Percentiles rank a stretch among this genome's conserved stretches.
phyloP scores from a whole-genome alignment of 2,888 invertebrate genomes.

The Scaptodrosophila latifasciaeformis region DNA sequence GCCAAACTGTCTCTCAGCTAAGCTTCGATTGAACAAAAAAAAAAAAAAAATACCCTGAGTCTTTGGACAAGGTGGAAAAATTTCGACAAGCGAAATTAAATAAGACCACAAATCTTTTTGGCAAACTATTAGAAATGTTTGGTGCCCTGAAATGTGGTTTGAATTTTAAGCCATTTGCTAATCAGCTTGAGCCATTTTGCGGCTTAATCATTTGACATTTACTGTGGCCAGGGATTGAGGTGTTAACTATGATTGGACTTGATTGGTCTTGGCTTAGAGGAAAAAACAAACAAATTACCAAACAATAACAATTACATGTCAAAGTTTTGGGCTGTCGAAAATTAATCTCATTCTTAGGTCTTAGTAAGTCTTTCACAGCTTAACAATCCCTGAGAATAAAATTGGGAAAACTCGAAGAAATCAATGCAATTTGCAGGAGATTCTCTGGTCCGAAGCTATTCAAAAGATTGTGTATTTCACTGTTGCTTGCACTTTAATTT shows the following conservation, averaged over 20 bases:
- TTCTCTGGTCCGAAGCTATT: no score
- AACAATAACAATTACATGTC: slow-evolving; percentile 37
- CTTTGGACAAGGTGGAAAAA: no score
- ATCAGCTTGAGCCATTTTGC: slow-evolving; percentile 68
- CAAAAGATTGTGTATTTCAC: slow-evolving; percentile 25
- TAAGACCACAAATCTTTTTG: slow-evolving; percentile 12
- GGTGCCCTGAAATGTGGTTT: slow-evolving; percentile 19
- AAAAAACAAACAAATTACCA: slow-evolving; percentile 30
- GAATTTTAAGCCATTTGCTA: slow-evolving; percentile 58
- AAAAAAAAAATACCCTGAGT: no score
- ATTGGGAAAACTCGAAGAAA: no score
- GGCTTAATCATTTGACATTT: slow-evolving; percentile 70
- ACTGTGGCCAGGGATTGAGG: slow-evolving; percentile 34
- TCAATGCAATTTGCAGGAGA: no score
- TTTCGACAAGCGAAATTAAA: slow-evolving; percentile 14
- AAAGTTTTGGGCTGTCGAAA: slow-evolving; percentile 36
- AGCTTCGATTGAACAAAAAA: no score
- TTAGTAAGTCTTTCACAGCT: slow-evolving; percentile 41
- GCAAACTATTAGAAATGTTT: slow-evolving; percentile 25
- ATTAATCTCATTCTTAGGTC: slow-evolving; percentile 57
- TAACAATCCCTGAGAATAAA: no score
- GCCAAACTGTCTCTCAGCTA: no score
- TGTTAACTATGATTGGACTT: background rate
- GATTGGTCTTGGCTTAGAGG: slow-evolving; percentile 7
- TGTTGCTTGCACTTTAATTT: slow-evolving; percentile 53